Percentiles rank a stretch among this genome's conserved stretches.
Evolutionary conservation across 1,140 invertebrate species (phyloP).

Genomic region (Ostrea denselamellosa): DNA sequence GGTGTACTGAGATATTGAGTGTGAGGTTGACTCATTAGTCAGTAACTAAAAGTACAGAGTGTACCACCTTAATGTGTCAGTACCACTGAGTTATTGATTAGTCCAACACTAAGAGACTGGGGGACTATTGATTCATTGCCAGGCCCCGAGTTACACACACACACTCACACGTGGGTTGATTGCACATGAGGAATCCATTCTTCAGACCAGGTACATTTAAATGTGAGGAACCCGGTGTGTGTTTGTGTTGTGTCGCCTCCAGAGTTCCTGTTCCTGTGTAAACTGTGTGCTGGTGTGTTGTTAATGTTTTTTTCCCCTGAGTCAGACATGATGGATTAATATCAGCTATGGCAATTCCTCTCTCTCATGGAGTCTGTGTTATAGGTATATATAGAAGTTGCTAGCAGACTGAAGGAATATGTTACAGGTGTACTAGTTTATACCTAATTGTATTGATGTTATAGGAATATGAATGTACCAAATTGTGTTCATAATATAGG

Average conservation of each 20-base stretch:
- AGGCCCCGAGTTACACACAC: not conserved
- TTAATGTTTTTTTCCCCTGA: not conserved
- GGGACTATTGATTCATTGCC: constrained; percentile 36
- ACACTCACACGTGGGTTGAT: constrained; percentile 15
- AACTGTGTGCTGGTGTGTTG: not conserved
- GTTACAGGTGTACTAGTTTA: no score
- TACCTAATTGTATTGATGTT: no score
- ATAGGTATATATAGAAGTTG: not conserved
- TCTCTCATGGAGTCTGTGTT: not conserved
- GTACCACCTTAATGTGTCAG: not conserved
- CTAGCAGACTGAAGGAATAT: no score
- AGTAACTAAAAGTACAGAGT: not conserved
- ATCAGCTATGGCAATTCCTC: not conserved
- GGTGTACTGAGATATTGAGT: not conserved
- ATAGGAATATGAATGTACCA: no score
- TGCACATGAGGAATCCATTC: constrained; percentile 13
- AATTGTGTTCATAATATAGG: no score
- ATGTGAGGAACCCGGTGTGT: not conserved
- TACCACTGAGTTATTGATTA: not conserved
- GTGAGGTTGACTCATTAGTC: not conserved
- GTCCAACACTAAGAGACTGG: constrained; percentile 12
- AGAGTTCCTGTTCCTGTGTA: constrained; percentile 22
- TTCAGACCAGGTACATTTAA: constrained; percentile 15
- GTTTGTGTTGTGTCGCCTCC: constrained; percentile 6
- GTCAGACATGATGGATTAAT: not conserved